Evolutionary conservation across 2,888 invertebrate genomes (phyloP), one percentile per base, ranked within the genome.

Genomic region (Isotomurus palustris): DNA sequence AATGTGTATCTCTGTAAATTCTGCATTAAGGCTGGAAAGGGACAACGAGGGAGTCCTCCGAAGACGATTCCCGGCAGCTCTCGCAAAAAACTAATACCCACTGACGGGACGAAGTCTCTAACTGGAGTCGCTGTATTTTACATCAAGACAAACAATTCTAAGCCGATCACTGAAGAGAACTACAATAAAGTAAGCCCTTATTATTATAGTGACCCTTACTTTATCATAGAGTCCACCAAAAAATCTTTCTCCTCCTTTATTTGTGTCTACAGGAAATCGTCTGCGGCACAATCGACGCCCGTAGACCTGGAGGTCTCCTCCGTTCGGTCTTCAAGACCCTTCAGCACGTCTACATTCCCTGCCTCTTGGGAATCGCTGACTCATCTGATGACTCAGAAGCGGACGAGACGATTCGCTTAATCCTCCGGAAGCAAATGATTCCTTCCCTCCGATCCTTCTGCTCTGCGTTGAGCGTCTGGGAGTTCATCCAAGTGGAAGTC

Each of bases 91-190:
- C 77, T 91, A 25, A 89, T 91, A 72, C 76, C 91, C 3, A 91
- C 91, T 0, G 91, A 90, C 0, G 88, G 88, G 84, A 83, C 84
- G 10, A 68, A 68, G 40, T 82, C 86, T 17, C 84, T 91, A 56
- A 87, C 86, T 1, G 91, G 91, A 29, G 81, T 88, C 56, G 89
- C 89, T 71, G 84, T 91, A 67, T 91, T 88, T 72, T 90, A 91
- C 80, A 87, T 89, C 73, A 81, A 91, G 67, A 71, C 90, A 45
- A 89, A 85, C 73, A 87, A 85, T 38, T 83, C 84, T 64, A 91
- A 91, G 72, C 89, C 90, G 74, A 76, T 92, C 67, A 91, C 91
- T 0, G 91, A 91, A 74, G 91, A 92, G 77, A 91, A 91, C n/a
- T 91, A 91, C 72, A 91, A 91, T 74, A 91, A 90, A 78, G 91